Evolutionary conservation across 2,797 vertebrate species (phyloP), one percentile per base, ranked within the genome.

Genomic region (Nothura maculosa): DNA sequence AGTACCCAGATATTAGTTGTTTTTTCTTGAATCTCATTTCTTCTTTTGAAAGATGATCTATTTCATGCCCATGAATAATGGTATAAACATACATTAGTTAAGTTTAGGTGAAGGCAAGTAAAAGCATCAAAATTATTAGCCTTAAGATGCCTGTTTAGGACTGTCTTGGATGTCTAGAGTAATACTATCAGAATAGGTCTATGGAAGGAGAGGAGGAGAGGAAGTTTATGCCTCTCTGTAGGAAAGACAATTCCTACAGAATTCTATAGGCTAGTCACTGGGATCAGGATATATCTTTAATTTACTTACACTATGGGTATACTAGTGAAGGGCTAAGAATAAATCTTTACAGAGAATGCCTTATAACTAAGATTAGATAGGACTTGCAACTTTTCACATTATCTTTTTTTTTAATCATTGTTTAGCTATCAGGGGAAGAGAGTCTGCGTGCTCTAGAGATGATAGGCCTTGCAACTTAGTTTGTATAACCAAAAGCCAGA

Each of bases 21-120:
- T 85, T 72, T 38, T 43, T 8, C 6, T 6, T 64, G 12, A 5
- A 11, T 70, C 10, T 75, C 27, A 12, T 45, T 83, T 81, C 12
- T 87, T 52, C 34, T 64, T 58, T 72, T 72, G 30, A 85, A 85
- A 80, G 16, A 6, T 30, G 8, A 69, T 73, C 67, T 82, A 6
- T 16, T 89, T 92, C 10, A 2, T 27, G 4, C 40, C 73, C 4
- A 47, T 5, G 8, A 1, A 50, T 5, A 7, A 1, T 36, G 40
- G 9, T 50, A 21, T 1, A 50, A 6, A 2, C 4, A 5, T 60
- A 36, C 0, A 1, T 30, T 48, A 85, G 17, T 28, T 64, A 58
- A 68, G 45, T 40, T 28, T 25, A 6, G 24, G 18, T 66, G n/a
- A 10, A 60, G 16, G 12, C 24, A 47, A 30, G 24, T 28, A 3